phyloP scores from a whole-genome alignment of 2,113 vertebrate genomes.

The Ictalurus furcatus region DNA sequence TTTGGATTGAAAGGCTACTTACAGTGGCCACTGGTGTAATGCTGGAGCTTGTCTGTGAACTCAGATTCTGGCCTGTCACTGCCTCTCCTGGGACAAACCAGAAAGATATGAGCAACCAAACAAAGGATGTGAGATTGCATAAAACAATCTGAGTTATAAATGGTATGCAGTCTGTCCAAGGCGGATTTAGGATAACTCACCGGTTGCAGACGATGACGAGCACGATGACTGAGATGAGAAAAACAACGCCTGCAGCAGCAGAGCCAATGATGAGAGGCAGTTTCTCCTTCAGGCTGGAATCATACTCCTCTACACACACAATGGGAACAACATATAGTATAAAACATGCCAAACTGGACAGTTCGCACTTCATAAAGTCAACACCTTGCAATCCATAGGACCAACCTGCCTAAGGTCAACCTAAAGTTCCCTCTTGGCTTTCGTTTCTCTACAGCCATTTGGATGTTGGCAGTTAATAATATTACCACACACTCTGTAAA shows the following conservation, averaged over 20 bases:
- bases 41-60: slow-evolving; percentile 95
- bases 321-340: slow-evolving; percentile 5
- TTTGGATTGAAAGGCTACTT: slow-evolving; percentile 66
- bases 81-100: slow-evolving; percentile 79
- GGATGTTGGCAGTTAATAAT: slow-evolving; percentile 20
- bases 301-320: slow-evolving; percentile 82
- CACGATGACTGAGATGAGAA: slow-evolving; percentile 88
- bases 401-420: not conserved
- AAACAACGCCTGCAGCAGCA: slow-evolving; percentile 84
- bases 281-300: slow-evolving; percentile 91
- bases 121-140: not conserved
- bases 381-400: not conserved
- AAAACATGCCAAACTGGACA: not conserved
- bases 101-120: not conserved
- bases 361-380: slow-evolving; percentile 17
- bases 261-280: slow-evolving; percentile 93
- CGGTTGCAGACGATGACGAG: slow-evolving; percentile 87
- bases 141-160: not conserved
- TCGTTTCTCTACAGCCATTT: slow-evolving; percentile 10
- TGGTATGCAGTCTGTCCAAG: not conserved
- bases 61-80: slow-evolving; percentile 89
- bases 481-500: slow-evolving; percentile 24
- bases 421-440: slow-evolving; percentile 3
- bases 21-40: slow-evolving; percentile 98
- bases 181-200: slow-evolving; percentile 66